Percentiles rank a stretch among this genome's conserved stretches.
Evolutionary conservation across 2,888 invertebrate genomes (phyloP).

Genomic region (Ormyrus pomaceus): DNA sequence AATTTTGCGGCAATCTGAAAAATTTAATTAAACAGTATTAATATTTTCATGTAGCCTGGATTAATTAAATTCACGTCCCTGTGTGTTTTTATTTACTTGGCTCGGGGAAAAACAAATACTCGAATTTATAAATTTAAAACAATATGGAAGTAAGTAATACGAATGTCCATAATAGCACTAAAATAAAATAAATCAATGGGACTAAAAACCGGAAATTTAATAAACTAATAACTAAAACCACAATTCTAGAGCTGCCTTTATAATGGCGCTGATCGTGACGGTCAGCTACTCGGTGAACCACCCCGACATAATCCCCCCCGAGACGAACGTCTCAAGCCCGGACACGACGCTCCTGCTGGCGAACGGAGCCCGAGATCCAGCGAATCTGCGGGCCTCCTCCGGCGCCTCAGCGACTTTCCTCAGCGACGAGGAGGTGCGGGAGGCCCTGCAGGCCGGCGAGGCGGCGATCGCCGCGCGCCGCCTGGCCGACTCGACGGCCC

Average conservation of each 20-base stretch:
- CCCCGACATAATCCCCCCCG: not conserved
- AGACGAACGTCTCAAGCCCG: not conserved
- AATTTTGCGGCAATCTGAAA: too few relatives aligned
- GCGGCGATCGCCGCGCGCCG: conserved; percentile 79
- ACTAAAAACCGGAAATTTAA: too few relatives aligned
- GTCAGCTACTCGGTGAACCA: conserved; percentile 76
- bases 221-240: not conserved
- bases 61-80: too few relatives aligned
- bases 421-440: conserved; percentile 72
- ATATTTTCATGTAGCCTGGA: too few relatives aligned
- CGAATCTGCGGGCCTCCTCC: not conserved
- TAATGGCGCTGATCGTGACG: conserved; percentile 77
- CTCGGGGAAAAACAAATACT: too few relatives aligned
- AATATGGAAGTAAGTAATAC: too few relatives aligned
- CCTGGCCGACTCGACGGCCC: conserved; percentile 77
- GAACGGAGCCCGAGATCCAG: conserved; percentile 4
- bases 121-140: too few relatives aligned
- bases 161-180: too few relatives aligned
- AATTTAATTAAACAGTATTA: too few relatives aligned
- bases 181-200: too few relatives aligned
- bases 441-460: conserved; percentile 79
- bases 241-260: conserved; percentile 76
- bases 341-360: conserved; percentile 48
- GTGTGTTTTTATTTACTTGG: too few relatives aligned
- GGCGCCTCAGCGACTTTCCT: conserved; percentile 16